Evolutionary conservation across 2,113 vertebrate genomes (phyloP).

Genomic region (Chaenocephalus aceratus): DNA sequence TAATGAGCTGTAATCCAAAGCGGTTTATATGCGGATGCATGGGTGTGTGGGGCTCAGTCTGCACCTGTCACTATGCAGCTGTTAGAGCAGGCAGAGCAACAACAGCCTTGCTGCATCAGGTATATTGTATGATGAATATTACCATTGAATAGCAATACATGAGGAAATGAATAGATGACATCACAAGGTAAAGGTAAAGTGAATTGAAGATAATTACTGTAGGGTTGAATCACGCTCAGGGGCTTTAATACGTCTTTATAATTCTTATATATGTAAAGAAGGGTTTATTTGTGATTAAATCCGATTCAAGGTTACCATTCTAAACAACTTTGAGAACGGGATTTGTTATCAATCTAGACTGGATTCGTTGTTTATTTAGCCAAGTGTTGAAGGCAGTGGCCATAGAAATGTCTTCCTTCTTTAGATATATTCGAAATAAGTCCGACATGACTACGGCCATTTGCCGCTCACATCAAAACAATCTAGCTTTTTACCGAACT

Average conservation of each 20-base stretch:
- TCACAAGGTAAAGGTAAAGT: not conserved
- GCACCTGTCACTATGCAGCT: conserved; percentile 6
- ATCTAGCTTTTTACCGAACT: too few species aligned
- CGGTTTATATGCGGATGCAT: not conserved
- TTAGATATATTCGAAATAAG: too few species aligned
- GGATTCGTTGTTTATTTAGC: too few species aligned
- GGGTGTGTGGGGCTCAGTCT: conserved; percentile 4
- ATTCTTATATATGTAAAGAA: conserved; percentile 2
- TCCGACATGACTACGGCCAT: too few species aligned
- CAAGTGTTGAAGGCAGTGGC: too few species aligned
- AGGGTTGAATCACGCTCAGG: conserved; percentile 5
- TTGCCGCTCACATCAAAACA: not conserved
- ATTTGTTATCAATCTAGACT: too few species aligned
- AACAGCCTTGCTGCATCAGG: not conserved
- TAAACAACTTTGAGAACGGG: not conserved
- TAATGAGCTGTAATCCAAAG: conserved; percentile 50
- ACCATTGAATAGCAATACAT: not conserved
- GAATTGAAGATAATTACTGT: not conserved
- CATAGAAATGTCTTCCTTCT: too few species aligned
- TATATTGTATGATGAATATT: conserved; percentile 16
- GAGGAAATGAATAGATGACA: not conserved
- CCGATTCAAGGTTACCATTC: not conserved
- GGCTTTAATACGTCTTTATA: not conserved
- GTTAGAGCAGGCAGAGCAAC: conserved; percentile 3
- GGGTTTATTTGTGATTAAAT: conserved; percentile 3